Base-by-base conservation (phyloP, 2,888 invertebrate species). In the Thymelicus lineola region DNA sequence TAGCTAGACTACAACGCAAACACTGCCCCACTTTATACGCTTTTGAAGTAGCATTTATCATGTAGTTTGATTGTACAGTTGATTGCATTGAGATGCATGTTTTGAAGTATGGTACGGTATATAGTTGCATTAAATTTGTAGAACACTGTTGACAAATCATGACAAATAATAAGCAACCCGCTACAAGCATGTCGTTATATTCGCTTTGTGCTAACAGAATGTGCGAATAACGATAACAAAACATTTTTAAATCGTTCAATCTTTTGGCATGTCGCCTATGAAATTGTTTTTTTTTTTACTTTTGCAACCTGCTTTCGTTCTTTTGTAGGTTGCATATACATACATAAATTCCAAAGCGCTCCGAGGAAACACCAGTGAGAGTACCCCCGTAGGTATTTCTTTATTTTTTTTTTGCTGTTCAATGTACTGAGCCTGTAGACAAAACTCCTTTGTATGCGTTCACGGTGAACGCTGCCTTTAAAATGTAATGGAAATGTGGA, bases 371-470 rank as follows among this genome's bases (percentile, higher is more conserved):
- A 77, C 94, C 93, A 91, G 94, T 94, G 97, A 96, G 87, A 93
- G 91, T 82, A 95, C 95, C 79, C 96, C 96, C 92, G 96, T 96
- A 96, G 95, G 96, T 96, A 96, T 95, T 94, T 79, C 78, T 77
- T 86, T 85, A 84, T 79, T 83, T 81, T 82, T 83, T 83, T 64
- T 15, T 58, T 69, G 58, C 50, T 70, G 14, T 64, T 48, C 36
- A 36, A 7, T 62, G 48, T 28, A 28, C 3, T 28, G 3, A 28
- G 5, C 28, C 28, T 28, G 4, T 28, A 28, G 28, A 28, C 28
- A 28, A 28, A 5, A 28, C 28, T 28, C 1, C 5, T 1, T 2
- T 28, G 28, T 28, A 28, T 5, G 3, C 5, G 28, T 28, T 28
- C 28, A 28, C 1, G 28, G 4, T 5, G 5, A 28, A 28, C 28